These are phyloP conservation scores for Caenorhabditis remanei DNA, from an alignment of 1,140 invertebrate species.

Conservation along the genomic window DNA sequence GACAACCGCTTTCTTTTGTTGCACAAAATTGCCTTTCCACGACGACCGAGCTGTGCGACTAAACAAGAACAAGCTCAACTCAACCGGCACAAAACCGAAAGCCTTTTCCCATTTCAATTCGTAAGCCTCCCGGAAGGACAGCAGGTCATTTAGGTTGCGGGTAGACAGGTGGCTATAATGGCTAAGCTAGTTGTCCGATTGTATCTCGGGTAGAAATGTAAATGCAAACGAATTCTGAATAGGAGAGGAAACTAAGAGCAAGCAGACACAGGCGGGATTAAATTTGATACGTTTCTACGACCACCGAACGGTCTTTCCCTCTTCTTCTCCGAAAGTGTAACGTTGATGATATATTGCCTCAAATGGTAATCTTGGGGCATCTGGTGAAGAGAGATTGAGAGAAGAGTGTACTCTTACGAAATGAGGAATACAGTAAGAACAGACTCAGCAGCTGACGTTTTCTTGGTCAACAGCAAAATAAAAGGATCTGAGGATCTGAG, in stretches of 20 bases:
- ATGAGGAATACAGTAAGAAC: conserved; percentile 30
- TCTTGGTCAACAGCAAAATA: not conserved
- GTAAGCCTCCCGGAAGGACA: conserved; percentile 15
- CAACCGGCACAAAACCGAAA: conserved; percentile 53
- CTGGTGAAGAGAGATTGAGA: conserved; percentile 15
- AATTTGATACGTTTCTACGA: conserved; percentile 1
- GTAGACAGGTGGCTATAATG: conserved; percentile 50
- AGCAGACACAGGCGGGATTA: not conserved
- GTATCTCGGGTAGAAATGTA: not conserved
- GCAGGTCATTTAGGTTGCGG: conserved; percentile 49
- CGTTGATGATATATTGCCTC: conserved; percentile 30
- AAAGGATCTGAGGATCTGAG: conserved; percentile 1
- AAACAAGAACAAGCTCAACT: conserved; percentile 27
- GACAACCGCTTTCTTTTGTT: conserved; percentile 42
- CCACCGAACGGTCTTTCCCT: not conserved
- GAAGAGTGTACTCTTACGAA: conserved; percentile 8
- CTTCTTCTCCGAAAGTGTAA: not conserved
- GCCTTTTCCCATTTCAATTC: not conserved
- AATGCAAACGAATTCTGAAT: conserved; percentile 11
- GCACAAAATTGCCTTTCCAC: conserved; percentile 47
- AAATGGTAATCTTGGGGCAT: conserved; percentile 46
- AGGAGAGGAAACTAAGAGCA: conserved; percentile 28
- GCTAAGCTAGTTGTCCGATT: not conserved
- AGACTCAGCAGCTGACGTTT: not conserved
- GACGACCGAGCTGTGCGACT: not conserved